These are phyloP conservation scores for Sus scrofa DNA, from an alignment of 2,113 vertebrate species.

Conservation along the genomic window DNA sequence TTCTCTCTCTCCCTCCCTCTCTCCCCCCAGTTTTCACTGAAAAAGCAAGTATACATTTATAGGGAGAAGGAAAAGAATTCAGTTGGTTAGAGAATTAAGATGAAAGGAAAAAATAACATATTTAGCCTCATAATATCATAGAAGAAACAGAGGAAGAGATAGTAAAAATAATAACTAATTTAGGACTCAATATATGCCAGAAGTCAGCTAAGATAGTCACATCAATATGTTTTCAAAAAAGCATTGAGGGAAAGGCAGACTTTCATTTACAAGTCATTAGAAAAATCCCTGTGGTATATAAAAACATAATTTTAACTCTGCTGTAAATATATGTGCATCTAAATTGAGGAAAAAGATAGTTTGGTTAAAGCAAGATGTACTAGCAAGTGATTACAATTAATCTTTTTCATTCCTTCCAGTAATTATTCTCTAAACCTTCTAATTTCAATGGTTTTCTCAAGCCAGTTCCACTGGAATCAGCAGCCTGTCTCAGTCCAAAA, in stretches of 20 bases:
- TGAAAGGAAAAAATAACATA: not conserved
- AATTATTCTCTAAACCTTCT: slow-evolving; percentile 59
- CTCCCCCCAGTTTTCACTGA: not conserved
- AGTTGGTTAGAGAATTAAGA: not conserved
- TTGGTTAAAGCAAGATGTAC: not conserved
- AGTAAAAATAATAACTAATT: not conserved
- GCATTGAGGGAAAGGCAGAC: not conserved
- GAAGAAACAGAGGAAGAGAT: not conserved
- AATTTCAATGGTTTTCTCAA: slow-evolving; percentile 47
- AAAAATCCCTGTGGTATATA: not conserved
- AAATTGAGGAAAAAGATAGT: not conserved
- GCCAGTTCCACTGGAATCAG: slow-evolving; percentile 8
- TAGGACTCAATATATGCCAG: not conserved
- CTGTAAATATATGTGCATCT: not conserved
- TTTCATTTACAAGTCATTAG: not conserved
- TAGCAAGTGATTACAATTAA: slow-evolving; percentile 16
- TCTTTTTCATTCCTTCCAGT: slow-evolving; percentile 25
- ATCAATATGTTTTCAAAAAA: not conserved
- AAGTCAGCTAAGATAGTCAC: not conserved
- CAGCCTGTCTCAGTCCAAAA: not conserved
- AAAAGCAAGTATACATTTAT: not conserved
- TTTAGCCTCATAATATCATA: not conserved
- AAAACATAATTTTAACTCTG: not conserved
- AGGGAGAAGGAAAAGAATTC: not conserved
- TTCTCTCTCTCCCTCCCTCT: not conserved